Base-by-base conservation (phyloP, 2,888 invertebrate genomes). In the Argyra leucocephala region DNA sequence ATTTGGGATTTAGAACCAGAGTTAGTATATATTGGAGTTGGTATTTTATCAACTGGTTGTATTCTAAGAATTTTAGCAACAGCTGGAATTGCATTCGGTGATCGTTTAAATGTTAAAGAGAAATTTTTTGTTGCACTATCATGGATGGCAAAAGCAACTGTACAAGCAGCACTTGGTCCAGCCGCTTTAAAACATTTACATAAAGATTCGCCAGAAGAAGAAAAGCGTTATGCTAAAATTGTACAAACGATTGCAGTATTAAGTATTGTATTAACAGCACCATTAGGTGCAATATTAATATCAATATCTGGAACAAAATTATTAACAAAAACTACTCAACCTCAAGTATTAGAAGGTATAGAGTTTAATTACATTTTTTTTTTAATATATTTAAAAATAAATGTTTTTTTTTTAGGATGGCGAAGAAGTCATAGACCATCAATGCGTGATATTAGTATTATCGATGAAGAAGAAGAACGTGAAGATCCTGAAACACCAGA, bases 131-230 rank as follows among this genome's bases (percentile, higher is more conserved):
- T 96, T 21, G 88, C 94, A 0, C 79, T 97, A 6, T 86, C 96
- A 0, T 95, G 94, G 90, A 90, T 96, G 87, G 92, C 96, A 2
- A 98, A 98, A 80, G 97, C 96, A 7, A 96, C 97, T n/a, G 96
- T 97, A 0, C 96, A 94, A 85, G 93, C 93, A 23, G 93, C 93
- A 0, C 79, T 93, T 57, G 92, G 88, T 0, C 90, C 93, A 0
- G 88, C 89, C 2, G 86, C 89, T 0, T 77, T 92, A 36, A 89
- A 88, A 71, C 82, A 86, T 67, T 83, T 90, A 0, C 76, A 72
- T 66, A 74, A 72, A 62, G 76, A 81, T 65, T 72, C 78, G 0
- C 76, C 73, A 0, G 82, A 84, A 1, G 76, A 80, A 1, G 83
- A 87, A 57, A 76, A 83, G 60, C 77, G 79, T 12, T 88, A 87